Percentiles rank a stretch among this genome's conserved stretches.
These are phyloP conservation scores for Melitaea cinxia DNA, from an alignment of 1,140 invertebrate genomes.

Conservation along the genomic window DNA sequence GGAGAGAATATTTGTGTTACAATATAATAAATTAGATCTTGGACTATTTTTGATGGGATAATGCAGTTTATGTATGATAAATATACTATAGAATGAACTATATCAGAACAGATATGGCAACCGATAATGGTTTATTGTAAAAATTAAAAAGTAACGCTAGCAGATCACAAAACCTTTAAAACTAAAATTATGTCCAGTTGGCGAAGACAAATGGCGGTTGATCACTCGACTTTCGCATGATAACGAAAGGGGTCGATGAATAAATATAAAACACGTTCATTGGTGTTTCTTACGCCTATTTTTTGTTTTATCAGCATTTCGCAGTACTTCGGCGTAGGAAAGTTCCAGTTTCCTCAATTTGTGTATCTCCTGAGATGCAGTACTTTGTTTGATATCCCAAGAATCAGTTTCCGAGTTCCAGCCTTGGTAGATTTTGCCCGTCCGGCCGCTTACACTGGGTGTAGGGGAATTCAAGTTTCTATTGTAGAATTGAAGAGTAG, in stretches of 20 bases:
- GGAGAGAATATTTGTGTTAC: constrained; percentile 36
- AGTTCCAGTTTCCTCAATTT: constrained; percentile 90
- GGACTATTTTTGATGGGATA: constrained; percentile 45
- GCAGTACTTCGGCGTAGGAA: constrained; percentile 91
- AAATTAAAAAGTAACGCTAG: constrained; percentile 74
- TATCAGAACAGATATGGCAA: constrained; percentile 72
- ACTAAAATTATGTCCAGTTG: constrained; percentile 76
- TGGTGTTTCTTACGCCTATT: constrained; percentile 78
- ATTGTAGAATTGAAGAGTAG: constrained; percentile 85
- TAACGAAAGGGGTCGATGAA: constrained; percentile 63
- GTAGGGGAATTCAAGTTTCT: constrained; percentile 81
- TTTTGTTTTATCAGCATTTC: constrained; percentile 84
- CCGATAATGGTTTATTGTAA: constrained; percentile 64
- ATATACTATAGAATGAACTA: constrained; percentile 49
- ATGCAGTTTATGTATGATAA: constrained; percentile 41
- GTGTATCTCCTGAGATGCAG: constrained; percentile 90
- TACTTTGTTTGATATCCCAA: constrained; percentile 86
- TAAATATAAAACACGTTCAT: constrained; percentile 65
- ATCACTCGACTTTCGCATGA: constrained; percentile 65
- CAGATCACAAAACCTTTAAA: constrained; percentile 76
- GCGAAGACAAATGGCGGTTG: constrained; percentile 78
- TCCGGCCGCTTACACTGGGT: constrained; percentile 76
- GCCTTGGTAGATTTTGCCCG: constrained; percentile 76
- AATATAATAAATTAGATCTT: constrained; percentile 41
- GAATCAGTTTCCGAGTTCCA: constrained; percentile 80